Conservation (phyloP, 2,113 vertebrate species). For the Condylura cristata region DNA sequence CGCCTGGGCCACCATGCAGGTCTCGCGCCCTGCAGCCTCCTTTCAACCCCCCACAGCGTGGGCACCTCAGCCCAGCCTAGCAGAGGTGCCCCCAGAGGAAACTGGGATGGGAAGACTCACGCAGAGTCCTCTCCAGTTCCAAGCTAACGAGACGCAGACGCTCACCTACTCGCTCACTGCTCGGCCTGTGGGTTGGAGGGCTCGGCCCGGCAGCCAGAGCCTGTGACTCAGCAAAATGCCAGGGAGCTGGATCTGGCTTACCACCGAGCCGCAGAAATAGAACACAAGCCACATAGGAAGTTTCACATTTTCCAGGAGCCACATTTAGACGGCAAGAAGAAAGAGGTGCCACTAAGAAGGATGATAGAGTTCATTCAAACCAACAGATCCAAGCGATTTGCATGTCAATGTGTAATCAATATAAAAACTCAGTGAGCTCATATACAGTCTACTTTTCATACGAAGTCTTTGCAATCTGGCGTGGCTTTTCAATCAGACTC, state of each 20-base stretch:
- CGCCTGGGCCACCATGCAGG: neutral
- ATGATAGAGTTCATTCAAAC: slow-evolving; percentile 9
- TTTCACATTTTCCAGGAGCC: neutral
- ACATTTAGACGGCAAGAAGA: neutral
- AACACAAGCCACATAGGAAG: neutral
- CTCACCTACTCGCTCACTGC: neutral
- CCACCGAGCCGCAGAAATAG: neutral
- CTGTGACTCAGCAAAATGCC: neutral
- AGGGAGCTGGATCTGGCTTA: neutral
- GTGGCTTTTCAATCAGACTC: neutral
- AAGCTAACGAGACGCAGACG: neutral
- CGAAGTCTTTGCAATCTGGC: neutral
- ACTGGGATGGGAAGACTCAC: neutral
- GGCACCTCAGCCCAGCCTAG: neutral
- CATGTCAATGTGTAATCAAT: neutral
- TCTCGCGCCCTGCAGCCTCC: neutral
- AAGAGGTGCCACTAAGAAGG: neutral
- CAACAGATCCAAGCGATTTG: neutral
- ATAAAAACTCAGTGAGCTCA: neutral
- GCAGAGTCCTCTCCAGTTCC: neutral
- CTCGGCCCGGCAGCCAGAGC: neutral
- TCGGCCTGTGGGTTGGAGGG: neutral
- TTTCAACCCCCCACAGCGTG: neutral
- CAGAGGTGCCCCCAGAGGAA: neutral
- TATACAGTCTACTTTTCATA: neutral